These are phyloP conservation scores for Anaspis maculata DNA, from an alignment of 2,888 invertebrate species.

Conservation along the genomic window DNA sequence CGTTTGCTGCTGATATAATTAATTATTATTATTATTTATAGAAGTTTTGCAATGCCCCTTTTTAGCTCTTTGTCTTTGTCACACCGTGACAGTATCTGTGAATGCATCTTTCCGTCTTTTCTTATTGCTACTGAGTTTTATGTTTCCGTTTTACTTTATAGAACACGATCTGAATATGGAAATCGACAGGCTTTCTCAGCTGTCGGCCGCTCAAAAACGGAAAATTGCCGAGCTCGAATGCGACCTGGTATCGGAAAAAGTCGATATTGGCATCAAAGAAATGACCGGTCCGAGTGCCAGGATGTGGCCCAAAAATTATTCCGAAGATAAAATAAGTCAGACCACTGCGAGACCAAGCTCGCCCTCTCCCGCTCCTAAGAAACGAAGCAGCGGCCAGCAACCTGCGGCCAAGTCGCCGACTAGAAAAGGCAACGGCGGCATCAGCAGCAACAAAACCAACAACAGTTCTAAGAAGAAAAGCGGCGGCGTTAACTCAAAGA, in stretches of 20 bases:
- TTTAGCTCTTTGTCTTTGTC: no score
- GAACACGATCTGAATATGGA: conserved; percentile 47
- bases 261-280: no score
- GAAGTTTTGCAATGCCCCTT: no score
- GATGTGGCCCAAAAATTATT: background rate
- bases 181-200: conserved; percentile 43
- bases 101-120: conserved; percentile 1
- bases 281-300: background rate
- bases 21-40: no score
- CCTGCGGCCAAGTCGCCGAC: conserved; percentile 4
- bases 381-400: background rate
- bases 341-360: background rate
- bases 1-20: no score
- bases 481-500: conserved; percentile 1
- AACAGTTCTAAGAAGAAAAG: background rate
- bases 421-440: background rate
- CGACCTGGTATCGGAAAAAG: conserved; percentile 17
- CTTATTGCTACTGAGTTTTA: no score
- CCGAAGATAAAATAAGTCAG: background rate
- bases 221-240: conserved; percentile 44
- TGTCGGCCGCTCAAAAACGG: conserved; percentile 40
- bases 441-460: background rate
- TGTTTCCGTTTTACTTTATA: no score
- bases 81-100: no score
- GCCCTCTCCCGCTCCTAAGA: no score